Evolutionary conservation across 2,888 invertebrate species (phyloP).

Genomic region (Keiferia lycopersicella): DNA sequence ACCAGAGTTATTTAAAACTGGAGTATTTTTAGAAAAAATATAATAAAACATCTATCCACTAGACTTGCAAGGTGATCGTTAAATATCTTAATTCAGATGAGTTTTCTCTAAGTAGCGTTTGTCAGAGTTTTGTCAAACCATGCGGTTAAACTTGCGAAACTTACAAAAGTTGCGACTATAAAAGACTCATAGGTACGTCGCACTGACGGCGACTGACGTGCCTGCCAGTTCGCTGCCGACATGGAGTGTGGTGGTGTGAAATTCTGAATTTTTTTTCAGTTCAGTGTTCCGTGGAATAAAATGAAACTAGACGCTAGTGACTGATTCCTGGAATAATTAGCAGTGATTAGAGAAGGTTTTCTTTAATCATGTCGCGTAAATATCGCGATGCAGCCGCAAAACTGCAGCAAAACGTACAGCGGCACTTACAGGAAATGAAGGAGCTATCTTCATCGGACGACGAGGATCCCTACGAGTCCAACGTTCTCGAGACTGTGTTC

Average conservation of each 20-base stretch:
- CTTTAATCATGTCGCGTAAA: conserved; percentile 61
- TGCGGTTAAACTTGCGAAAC: no score
- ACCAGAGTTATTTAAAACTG: no score
- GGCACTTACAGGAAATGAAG: conserved; percentile 69
- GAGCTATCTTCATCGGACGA: conserved; percentile 74
- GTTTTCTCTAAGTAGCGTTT: conserved; percentile 11
- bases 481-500: conserved; percentile 66
- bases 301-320: background rate
- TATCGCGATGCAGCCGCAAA: conserved; percentile 73
- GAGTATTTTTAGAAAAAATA: no score
- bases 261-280: no score
- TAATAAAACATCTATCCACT: no score
- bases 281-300: background rate
- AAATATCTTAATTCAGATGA: conserved; percentile 19
- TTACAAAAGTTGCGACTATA: no score
- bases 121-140: no score
- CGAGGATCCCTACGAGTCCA: conserved; percentile 67
- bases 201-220: conserved; percentile 38
- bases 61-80: no score
- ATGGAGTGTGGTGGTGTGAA: conserved; percentile 9
- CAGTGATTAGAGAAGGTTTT: background rate
- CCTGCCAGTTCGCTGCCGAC: conserved; percentile 26
- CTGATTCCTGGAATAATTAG: background rate
- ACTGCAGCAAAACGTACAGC: conserved; percentile 70
- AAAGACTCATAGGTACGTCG: conserved; percentile 34